Conservation (phyloP, 2,113 vertebrate species). For the Pelodiscus sinensis region DNA sequence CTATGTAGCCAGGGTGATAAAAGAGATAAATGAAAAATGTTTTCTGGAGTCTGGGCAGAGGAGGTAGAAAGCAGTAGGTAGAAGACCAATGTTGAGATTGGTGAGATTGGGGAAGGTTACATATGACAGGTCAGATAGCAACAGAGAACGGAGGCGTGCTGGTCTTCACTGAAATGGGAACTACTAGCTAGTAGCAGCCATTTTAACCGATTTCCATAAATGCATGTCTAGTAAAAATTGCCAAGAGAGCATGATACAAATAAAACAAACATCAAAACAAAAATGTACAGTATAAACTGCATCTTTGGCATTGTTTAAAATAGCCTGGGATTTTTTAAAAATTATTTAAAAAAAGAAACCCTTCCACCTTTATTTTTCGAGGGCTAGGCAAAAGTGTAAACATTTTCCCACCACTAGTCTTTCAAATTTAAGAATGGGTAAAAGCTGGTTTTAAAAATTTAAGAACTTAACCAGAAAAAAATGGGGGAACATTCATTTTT, state of each 20-base stretch:
- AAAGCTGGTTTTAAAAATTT: background rate
- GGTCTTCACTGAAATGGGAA: background rate
- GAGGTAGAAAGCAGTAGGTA: background rate
- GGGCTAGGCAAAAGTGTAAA: background rate
- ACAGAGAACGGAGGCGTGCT: background rate
- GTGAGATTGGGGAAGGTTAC: background rate
- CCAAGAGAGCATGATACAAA: constrained; percentile 52
- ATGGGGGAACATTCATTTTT: background rate
- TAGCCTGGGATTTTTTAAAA: background rate
- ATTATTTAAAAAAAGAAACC: background rate
- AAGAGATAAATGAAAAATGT: background rate
- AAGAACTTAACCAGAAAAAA: background rate
- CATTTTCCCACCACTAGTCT: background rate
- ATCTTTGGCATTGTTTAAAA: background rate
- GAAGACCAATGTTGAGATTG: too few relatives aligned
- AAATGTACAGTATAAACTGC: background rate
- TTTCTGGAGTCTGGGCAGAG: accelerated
- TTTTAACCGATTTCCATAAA: constrained; percentile 19
- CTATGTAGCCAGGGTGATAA: background rate
- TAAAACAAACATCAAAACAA: background rate
- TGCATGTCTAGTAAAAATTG: constrained; percentile 45
- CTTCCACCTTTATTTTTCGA: background rate
- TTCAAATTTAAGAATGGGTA: constrained; percentile 11
- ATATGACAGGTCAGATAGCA: background rate
- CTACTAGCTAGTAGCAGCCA: background rate